Conservation (phyloP, 2,113 vertebrate genomes). For the Cepphus grylle region DNA sequence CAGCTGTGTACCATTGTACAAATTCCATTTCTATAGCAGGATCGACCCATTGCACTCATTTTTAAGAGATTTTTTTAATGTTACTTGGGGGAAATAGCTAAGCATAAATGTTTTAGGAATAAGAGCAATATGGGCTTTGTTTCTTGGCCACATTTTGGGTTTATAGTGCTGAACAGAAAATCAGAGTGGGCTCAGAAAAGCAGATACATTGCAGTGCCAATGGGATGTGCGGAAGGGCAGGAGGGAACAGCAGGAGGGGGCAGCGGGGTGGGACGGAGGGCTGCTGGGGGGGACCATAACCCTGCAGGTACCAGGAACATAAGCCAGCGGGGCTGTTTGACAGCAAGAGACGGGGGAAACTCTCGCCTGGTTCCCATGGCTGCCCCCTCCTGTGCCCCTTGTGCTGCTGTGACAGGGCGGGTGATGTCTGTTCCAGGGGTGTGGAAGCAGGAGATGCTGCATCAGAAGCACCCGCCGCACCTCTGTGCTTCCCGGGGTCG, state of each 20-base stretch:
- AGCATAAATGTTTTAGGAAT: background rate
- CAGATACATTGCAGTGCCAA: fast-evolving
- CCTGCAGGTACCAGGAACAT: background rate
- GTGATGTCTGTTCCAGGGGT: no score
- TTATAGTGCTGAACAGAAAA: background rate
- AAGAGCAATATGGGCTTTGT: background rate
- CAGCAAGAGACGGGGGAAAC: background rate
- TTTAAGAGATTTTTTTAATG: background rate
- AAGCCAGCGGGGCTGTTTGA: fast-evolving
- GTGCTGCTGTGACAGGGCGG: fast-evolving
- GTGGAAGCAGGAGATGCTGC: background rate
- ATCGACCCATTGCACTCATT: background rate
- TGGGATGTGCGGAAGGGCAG: background rate
- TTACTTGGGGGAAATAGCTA: background rate
- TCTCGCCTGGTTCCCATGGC: background rate
- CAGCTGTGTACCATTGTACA: background rate
- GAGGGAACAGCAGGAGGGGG: background rate
- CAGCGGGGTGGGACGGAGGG: background rate
- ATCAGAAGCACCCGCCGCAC: background rate
- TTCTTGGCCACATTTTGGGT: fast-evolving
- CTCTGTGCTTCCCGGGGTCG: fast-evolving
- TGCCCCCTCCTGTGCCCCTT: background rate
- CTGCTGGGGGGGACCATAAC: background rate
- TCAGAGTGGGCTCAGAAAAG: background rate
- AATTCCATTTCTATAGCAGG: background rate